Percentiles rank a stretch among this genome's conserved stretches.
Evolutionary conservation across 2,113 vertebrate genomes (phyloP).

Genomic region (Elanus axillaris): DNA sequence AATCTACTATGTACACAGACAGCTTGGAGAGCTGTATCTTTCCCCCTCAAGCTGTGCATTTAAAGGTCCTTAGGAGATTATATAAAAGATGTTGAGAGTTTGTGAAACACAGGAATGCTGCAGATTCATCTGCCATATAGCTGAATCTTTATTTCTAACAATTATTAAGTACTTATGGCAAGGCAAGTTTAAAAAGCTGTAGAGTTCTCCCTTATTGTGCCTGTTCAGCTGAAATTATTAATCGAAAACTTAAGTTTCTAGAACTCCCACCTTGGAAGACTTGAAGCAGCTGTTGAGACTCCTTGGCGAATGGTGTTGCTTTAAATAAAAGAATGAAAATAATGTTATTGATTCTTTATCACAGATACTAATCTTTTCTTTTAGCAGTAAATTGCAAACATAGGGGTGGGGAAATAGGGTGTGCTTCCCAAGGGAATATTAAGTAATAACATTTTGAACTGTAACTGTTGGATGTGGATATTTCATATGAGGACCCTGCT

Average conservation of each 20-base stretch:
- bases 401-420: neutral
- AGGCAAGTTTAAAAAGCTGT: conserved; percentile 3
- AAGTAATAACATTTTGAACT: conserved; percentile 54
- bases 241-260: conserved; percentile 56
- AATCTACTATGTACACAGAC: neutral
- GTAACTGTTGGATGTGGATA: neutral
- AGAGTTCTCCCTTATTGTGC: conserved; percentile 5
- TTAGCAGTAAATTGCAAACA: conserved; percentile 14
- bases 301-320: neutral
- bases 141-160: conserved; percentile 50
- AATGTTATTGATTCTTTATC: conserved; percentile 62
- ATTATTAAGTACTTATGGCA: conserved; percentile 46
- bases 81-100: conserved; percentile 39
- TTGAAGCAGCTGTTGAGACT: neutral
- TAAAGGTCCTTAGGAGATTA: conserved; percentile 15
- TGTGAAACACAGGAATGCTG: conserved; percentile 38
- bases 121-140: neutral
- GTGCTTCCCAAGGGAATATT: neutral
- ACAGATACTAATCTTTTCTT: conserved; percentile 39
- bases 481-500: neutral
- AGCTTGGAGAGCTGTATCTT: neutral
- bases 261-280: neutral
- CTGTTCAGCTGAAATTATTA: conserved; percentile 57
- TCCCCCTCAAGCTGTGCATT: conserved; percentile 28
- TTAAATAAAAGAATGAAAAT: conserved; percentile 27